phyloP scores from a whole-genome alignment of 2,113 vertebrate genomes.

The Melanocharis versteri region DNA sequence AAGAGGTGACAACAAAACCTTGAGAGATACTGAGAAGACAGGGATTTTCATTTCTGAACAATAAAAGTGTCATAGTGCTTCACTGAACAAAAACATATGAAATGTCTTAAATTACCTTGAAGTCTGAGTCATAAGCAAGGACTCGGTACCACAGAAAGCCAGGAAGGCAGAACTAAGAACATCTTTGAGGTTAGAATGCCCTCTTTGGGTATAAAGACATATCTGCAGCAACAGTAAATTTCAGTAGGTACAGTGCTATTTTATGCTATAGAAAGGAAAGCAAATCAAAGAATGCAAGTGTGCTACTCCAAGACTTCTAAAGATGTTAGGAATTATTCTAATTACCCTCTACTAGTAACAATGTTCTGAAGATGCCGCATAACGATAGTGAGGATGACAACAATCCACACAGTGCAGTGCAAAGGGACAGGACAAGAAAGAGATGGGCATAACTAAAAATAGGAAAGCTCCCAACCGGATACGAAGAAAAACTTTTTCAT shows the following conservation, averaged over 20 bases:
- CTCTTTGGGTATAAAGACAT: conserved; percentile 68
- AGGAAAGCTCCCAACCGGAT: not conserved
- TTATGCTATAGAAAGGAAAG: not conserved
- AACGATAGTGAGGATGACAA: not conserved
- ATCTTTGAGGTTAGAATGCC: conserved; percentile 71
- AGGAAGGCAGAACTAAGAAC: not conserved
- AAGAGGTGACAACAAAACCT: not conserved
- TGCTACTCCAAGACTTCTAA: not conserved
- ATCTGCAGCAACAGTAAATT: conserved; percentile 17
- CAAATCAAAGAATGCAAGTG: not conserved
- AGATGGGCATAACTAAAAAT: not conserved
- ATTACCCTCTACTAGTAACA: not conserved
- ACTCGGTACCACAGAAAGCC: not conserved
- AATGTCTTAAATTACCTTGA: conserved; percentile 10
- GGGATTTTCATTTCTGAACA: not conserved
- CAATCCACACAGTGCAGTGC: not conserved
- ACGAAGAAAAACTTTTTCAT: not conserved
- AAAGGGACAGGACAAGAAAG: not conserved
- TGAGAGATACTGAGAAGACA: not conserved
- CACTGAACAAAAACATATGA: not conserved
- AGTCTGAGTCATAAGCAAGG: not conserved
- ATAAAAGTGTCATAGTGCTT: not conserved
- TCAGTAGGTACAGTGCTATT: not conserved
- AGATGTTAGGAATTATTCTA: not conserved
- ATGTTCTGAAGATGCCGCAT: not conserved